Conservation (phyloP, 2,113 vertebrate genomes). For the Pithys albifrons region DNA sequence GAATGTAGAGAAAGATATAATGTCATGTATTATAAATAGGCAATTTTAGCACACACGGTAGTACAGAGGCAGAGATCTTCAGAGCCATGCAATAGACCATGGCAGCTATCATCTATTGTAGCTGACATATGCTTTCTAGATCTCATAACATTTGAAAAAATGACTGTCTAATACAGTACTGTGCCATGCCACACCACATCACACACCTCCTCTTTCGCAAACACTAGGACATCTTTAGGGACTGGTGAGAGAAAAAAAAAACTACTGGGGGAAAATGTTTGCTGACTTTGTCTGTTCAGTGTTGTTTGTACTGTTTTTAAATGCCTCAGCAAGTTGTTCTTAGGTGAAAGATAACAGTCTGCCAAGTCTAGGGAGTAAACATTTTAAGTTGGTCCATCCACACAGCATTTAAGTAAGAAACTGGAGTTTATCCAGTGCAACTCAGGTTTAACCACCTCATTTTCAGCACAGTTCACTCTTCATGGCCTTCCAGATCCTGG, state of each 20-base stretch:
- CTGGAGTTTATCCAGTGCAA: not conserved
- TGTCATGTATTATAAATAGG: not conserved
- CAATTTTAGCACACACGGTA: not conserved
- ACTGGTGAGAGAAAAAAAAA: not conserved
- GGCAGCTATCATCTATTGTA: not conserved
- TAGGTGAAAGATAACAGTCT: conserved; percentile 36
- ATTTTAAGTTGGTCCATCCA: conserved; percentile 1
- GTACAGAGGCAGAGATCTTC: not conserved
- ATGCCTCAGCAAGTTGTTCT: not conserved
- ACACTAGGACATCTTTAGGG: not conserved
- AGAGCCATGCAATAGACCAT: not conserved
- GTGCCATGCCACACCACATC: not conserved
- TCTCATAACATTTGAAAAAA: not conserved
- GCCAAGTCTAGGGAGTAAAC: conserved; percentile 4
- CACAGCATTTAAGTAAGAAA: not conserved
- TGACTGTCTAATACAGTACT: not conserved
- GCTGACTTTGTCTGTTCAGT: not conserved
- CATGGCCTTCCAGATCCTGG: not conserved
- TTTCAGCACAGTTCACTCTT: not conserved
- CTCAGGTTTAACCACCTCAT: not conserved
- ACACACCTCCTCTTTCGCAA: not conserved
- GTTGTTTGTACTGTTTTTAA: not conserved
- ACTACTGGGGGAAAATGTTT: not conserved
- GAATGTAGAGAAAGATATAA: not conserved
- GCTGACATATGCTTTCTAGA: not conserved